Base-by-base conservation (phyloP, 2,797 vertebrate genomes). In the Arremon brunneinucha region DNA sequence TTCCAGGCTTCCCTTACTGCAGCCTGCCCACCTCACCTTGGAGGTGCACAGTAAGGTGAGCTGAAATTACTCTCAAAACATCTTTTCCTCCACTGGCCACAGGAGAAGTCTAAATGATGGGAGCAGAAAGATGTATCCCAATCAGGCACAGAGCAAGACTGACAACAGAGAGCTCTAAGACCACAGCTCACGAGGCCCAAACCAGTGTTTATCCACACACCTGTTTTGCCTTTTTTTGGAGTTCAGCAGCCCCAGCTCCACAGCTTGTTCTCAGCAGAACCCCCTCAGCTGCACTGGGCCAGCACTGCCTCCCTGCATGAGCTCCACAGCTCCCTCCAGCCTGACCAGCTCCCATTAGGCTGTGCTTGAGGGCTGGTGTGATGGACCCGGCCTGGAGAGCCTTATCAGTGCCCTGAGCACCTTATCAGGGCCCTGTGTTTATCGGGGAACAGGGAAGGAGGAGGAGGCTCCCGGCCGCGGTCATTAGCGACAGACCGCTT, bases 311-410 rank as follows among this genome's bases (percentile, higher is more conserved):
- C 12, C 6, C 37, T 27, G 9, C 35, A 1, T 3, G 26, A 44
- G 65, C 43, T 74, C 53, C 63, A 0, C 43, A 23, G 65, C 39
- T 26, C 15, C 52, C 65, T 3, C 23, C 67, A 11, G 49, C 9
- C 1, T 3, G 43, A 26, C 49, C 43, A 23, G 65, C 39, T 26
- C 15, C 52, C 65, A 1, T 1, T 6, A 0, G 0, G 8, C 49
- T 4, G 53, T 10, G 50, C 72, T 9, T 15, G 4, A 37, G 50
- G 53, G 44, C 35, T 50, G 12, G 3, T 16, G 64, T 22, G 78
- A 60, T 8, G 69, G 60, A 50, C n/a, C 22, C 55, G 37, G 64
- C 41, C 56, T 35, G 78, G 17, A 71, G 62, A 77, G 76, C 32
- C 83, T 94, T 70, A 57, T 75, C 86, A 60, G 21, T 46, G 69